Percentiles rank a stretch among this genome's conserved stretches.
phyloP scores from a whole-genome alignment of 2,888 invertebrate genomes.

The Cerastis leucographa region DNA sequence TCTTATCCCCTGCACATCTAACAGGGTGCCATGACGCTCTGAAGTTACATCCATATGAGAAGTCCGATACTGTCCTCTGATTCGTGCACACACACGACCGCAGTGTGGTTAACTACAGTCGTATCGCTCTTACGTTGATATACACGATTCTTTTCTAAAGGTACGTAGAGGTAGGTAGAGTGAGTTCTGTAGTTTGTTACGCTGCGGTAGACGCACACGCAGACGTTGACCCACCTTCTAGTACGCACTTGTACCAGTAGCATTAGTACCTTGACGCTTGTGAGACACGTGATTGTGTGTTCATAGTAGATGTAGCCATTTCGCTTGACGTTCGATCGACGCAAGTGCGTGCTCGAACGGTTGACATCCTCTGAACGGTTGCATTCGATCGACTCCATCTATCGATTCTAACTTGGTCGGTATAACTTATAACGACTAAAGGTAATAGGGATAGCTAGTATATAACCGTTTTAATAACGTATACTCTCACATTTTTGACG shows the following conservation, averaged over 20 bases:
- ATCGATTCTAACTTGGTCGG: conserved; percentile 67
- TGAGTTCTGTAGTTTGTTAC: conserved; percentile 66
- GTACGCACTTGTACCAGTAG: conserved; percentile 65
- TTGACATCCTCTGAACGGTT: conserved; percentile 50
- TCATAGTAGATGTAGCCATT: conserved; percentile 62
- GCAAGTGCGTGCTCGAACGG: conserved; percentile 66
- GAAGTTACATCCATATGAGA: not conserved
- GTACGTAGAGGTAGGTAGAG: conserved; percentile 69
- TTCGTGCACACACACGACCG: conserved; percentile 51
- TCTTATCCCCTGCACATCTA: not conserved
- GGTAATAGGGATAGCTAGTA: conserved; percentile 56
- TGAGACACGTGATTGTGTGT: conserved; percentile 51
- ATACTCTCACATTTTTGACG: conserved; percentile 49
- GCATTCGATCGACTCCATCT: conserved; percentile 66
- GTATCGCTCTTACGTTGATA: conserved; percentile 58
- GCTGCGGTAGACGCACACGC: conserved; percentile 61
- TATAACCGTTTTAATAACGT: conserved; percentile 54
- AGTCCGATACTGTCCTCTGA: conserved; percentile 38
- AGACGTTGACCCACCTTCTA: conserved; percentile 50
- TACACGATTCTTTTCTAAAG: conserved; percentile 64
- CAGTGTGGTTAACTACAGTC: conserved; percentile 65
- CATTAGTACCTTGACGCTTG: conserved; percentile 64
- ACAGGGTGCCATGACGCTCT: not conserved
- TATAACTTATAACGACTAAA: conserved; percentile 55
- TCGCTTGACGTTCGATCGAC: conserved; percentile 61